A percentile compares a stretch with the other conserved stretches of the same genome.
These are phyloP conservation scores for Euphydryas editha DNA, from an alignment of 2,888 invertebrate genomes.

Conservation along the genomic window DNA sequence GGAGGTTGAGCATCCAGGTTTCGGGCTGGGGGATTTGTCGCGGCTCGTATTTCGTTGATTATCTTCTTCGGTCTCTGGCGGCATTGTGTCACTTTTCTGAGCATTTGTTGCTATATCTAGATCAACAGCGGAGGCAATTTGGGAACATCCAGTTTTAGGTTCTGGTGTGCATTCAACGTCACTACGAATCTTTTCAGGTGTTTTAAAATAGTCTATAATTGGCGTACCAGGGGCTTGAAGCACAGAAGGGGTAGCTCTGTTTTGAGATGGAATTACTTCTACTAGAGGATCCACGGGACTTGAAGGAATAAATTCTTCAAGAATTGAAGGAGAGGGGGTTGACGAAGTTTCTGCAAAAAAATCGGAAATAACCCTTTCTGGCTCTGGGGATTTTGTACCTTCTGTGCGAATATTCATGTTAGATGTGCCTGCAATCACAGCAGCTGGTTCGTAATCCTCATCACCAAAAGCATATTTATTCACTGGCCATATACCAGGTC, in stretches of 20 bases:
- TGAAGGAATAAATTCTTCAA: slow-evolving; percentile 26
- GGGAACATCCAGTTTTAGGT: slow-evolving; percentile 43
- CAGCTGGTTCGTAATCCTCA: slow-evolving; percentile 45
- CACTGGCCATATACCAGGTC: slow-evolving; percentile 48
- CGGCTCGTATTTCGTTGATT: slow-evolving; percentile 8
- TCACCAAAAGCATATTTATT: slow-evolving; percentile 48
- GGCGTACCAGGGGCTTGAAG: slow-evolving; percentile 20
- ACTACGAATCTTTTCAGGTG: slow-evolving; percentile 36
- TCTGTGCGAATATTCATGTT: slow-evolving; percentile 39
- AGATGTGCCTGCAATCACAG: slow-evolving; percentile 38
- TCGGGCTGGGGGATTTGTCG: slow-evolving; percentile 19
- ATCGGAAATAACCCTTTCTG: slow-evolving; percentile 36
- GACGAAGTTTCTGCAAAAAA: slow-evolving; percentile 38
- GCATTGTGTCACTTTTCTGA: slow-evolving; percentile 9
- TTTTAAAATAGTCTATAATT: slow-evolving; percentile 30
- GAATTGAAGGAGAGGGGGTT: slow-evolving; percentile 31
- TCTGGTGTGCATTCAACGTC: slow-evolving; percentile 37
- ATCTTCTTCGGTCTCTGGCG: slow-evolving; percentile 11
- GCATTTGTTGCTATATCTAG: slow-evolving; percentile 23
- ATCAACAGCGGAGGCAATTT: slow-evolving; percentile 35
- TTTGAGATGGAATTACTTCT: slow-evolving; percentile 35
- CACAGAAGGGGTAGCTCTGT: slow-evolving; percentile 27
- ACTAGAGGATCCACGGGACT: slow-evolving; percentile 35
- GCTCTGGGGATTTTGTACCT: slow-evolving; percentile 33
- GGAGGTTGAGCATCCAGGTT: slow-evolving; percentile 36